Base-by-base conservation (phyloP, 30 jellyfish, hydroid and myxozoan genomes). In the Turritopsis dohrnii region DNA sequence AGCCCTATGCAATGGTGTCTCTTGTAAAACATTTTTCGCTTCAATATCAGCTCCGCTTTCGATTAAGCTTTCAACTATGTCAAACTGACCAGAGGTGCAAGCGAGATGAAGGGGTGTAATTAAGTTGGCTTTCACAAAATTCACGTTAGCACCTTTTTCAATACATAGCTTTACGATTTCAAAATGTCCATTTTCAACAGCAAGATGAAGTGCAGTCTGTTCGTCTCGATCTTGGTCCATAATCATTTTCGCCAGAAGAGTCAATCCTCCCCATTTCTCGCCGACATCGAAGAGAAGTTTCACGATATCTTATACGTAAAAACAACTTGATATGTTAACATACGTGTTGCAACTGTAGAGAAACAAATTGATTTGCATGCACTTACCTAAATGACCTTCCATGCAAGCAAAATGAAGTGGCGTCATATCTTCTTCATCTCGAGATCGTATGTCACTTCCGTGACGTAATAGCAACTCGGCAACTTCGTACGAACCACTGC, bases 321-420 rank as follows among this genome's bases (percentile, higher is more conserved):
- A n/a, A n/a, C n/a, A n/a, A n/a, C n/a, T n/a, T n/a, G n/a, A n/a
- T n/a, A n/a, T n/a, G n/a, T n/a, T n/a, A n/a, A n/a, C n/a, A n/a
- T n/a, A n/a, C n/a, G n/a, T n/a, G n/a, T n/a, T n/a, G n/a, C n/a
- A n/a, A n/a, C n/a, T n/a, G n/a, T n/a, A n/a, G n/a, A n/a, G n/a
- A n/a, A n/a, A n/a, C n/a, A n/a, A 69, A 69, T 0, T 0, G 30
- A 16, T 25, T 18, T 27, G 26, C 52, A n/a, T n/a, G n/a, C n/a
- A n/a, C n/a, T 53, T 66, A 94, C 99, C 99, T 25, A 94, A 79
- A 74, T 89, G 91, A 3, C 99, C 99, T 74, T 94, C 99, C 99
- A 94, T 94, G n/a, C 97, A 93, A 52, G 99, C 99, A 54, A 94
- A 94, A 74, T 94, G 99, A 52, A 94, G 94, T 5, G 99, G 99